phyloP scores from a whole-genome alignment of 2,797 vertebrate species.

The Triplophysa yarkandensis region DNA sequence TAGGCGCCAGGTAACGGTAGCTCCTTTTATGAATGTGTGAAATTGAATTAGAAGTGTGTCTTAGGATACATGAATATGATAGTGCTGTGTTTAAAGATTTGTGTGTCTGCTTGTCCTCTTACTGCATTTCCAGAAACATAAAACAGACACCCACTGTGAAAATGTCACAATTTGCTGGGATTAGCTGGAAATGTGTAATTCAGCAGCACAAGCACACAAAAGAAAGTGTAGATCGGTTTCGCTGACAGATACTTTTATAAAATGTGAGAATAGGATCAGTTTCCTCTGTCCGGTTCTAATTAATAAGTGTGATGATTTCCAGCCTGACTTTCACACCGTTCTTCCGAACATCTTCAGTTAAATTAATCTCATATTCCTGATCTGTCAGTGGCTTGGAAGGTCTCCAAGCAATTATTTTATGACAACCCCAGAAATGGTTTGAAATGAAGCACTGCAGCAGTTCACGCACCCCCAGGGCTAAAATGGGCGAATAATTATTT shows the following conservation, averaged over 20 bases:
- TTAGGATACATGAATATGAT: neutral
- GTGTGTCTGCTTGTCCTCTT: slow-evolving; percentile 3
- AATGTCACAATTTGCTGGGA: slow-evolving; percentile 30
- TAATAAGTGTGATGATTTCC: slow-evolving; percentile 49
- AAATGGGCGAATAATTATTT: slow-evolving; percentile 49
- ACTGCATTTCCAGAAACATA: slow-evolving; percentile 8
- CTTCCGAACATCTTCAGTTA: slow-evolving; percentile 37
- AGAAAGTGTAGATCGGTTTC: slow-evolving; percentile 3
- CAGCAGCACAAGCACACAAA: neutral
- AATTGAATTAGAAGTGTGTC: slow-evolving; percentile 17
- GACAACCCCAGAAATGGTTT: slow-evolving; percentile 53
- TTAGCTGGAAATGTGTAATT: slow-evolving; percentile 13
- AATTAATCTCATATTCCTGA: slow-evolving; percentile 46
- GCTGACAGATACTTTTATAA: slow-evolving; percentile 26
- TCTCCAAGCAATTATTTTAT: slow-evolving; percentile 61
- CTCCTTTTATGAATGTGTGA: neutral
- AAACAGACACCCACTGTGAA: slow-evolving; percentile 19
- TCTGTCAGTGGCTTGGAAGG: slow-evolving; percentile 54
- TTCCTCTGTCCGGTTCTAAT: slow-evolving; percentile 40
- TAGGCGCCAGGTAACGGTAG: slow-evolving; percentile 90
- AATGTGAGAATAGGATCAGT: slow-evolving; percentile 19
- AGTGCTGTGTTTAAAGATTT: too few relatives aligned
- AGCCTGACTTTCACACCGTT: slow-evolving; percentile 35
- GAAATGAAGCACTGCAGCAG: slow-evolving; percentile 52
- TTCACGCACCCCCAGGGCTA: slow-evolving; percentile 45